Conservation (phyloP, 2,797 vertebrate genomes). For the Erpetoichthys calabaricus region DNA sequence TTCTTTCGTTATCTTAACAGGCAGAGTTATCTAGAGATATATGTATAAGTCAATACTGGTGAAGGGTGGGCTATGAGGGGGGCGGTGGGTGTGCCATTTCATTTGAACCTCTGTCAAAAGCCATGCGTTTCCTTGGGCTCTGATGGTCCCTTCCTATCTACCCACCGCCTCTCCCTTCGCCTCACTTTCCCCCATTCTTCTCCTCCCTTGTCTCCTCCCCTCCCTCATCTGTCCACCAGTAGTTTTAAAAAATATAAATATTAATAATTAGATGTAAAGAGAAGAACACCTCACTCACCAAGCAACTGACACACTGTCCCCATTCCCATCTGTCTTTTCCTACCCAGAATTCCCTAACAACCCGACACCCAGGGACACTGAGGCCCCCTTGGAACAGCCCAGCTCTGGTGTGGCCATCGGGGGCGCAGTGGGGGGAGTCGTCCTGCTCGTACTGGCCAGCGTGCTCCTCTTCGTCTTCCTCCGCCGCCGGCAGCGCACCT, state of each 20-base stretch:
- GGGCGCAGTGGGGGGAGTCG: slow-evolving; percentile 71
- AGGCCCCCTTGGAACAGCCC: slow-evolving; percentile 41
- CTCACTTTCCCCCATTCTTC: slow-evolving; percentile 14
- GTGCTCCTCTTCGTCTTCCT: slow-evolving; percentile 75
- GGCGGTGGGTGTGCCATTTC: no score
- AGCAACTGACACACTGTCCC: slow-evolving; percentile 85
- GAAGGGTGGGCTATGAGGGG: no score
- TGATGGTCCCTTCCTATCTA: neutral
- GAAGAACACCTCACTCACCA: slow-evolving; percentile 48
- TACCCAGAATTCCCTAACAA: slow-evolving; percentile 92
- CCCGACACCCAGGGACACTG: slow-evolving; percentile 37
- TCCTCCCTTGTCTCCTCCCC: slow-evolving; percentile 35
- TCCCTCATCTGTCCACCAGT: slow-evolving; percentile 28
- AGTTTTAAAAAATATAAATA: slow-evolving; percentile 11
- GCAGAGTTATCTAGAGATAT: no score
- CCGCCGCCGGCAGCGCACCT: slow-evolving; percentile 86
- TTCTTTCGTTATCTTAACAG: no score
- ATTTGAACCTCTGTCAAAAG: no score
- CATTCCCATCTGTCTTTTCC: slow-evolving; percentile 97
- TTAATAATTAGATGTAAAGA: slow-evolving; percentile 1
- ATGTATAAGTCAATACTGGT: no score
- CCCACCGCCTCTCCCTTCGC: neutral
- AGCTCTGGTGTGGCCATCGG: slow-evolving; percentile 69
- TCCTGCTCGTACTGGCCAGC: slow-evolving; percentile 64
- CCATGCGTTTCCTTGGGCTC: neutral